Percentiles rank a stretch among this genome's conserved stretches.
These are phyloP conservation scores for Thereva nobilitata DNA, from an alignment of 2,888 invertebrate genomes.

Conservation along the genomic window DNA sequence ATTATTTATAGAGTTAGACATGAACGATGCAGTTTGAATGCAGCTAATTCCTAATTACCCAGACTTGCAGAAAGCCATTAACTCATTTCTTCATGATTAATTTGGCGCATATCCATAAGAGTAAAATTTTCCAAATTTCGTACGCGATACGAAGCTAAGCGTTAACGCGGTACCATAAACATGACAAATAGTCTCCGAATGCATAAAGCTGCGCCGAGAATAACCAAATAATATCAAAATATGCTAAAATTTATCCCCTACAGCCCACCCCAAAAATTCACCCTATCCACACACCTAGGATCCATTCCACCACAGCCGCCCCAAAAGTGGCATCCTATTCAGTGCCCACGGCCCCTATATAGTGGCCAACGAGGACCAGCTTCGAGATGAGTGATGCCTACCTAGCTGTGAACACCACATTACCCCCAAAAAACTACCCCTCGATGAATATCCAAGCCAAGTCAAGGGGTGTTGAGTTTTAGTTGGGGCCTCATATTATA, in stretches of 20 bases:
- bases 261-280: too few relatives aligned
- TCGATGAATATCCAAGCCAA: constrained; percentile 13
- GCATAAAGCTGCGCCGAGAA: constrained; percentile 35
- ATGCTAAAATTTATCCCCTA: constrained; percentile 36
- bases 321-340: background rate
- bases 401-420: background rate
- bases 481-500: constrained; percentile 32
- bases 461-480: constrained; percentile 22
- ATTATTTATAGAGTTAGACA: too few relatives aligned
- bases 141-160: background rate
- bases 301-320: too few relatives aligned
- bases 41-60: too few relatives aligned
- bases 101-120: too few relatives aligned
- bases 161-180: constrained; percentile 27
- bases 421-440: constrained; percentile 2
- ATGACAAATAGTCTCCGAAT: constrained; percentile 40
- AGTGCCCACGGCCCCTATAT: background rate
- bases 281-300: too few relatives aligned
- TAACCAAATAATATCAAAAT: constrained; percentile 39
- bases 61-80: too few relatives aligned
- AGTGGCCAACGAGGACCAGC: constrained; percentile 7
- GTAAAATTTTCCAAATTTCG: constrained; percentile 1
- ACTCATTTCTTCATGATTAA: too few relatives aligned
- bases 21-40: too few relatives aligned
- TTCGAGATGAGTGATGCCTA: constrained; percentile 3